Evolutionary conservation across 2,797 vertebrate genomes (phyloP).

Genomic region (Diplodus sargus): DNA sequence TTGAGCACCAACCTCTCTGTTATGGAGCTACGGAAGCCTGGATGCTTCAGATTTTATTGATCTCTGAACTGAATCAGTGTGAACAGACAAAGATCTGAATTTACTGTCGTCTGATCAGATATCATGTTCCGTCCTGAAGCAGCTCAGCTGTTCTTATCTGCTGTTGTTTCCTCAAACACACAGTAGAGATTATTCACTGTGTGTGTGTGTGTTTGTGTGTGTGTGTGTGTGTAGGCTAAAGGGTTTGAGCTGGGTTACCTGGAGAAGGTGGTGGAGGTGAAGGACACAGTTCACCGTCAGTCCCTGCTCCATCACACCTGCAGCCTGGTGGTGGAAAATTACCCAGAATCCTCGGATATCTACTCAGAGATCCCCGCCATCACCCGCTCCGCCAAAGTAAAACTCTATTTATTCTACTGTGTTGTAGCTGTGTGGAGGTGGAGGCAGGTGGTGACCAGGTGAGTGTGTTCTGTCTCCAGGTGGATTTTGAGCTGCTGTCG

Average conservation of each 20-base stretch:
- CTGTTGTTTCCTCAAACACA: slow-evolving; percentile 11
- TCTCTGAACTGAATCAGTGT: too few species aligned
- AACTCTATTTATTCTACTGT: not conserved
- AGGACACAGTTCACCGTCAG: slow-evolving; percentile 96
- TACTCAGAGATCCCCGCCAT: slow-evolving; percentile 95
- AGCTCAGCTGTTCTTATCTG: too few species aligned
- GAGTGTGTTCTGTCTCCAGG: slow-evolving; percentile 71
- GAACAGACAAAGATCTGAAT: too few species aligned
- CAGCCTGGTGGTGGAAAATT: slow-evolving; percentile 90
- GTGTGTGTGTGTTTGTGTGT: slow-evolving; percentile 27
- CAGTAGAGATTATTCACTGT: slow-evolving; percentile 5
- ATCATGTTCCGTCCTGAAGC: too few species aligned
- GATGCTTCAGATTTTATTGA: too few species aligned
- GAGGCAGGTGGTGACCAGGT: not conserved
- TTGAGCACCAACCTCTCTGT: too few species aligned
- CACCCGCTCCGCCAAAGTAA: slow-evolving; percentile 91
- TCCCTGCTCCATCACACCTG: slow-evolving; percentile 94
- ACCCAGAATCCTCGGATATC: slow-evolving; percentile 91
- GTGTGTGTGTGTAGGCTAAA: slow-evolving; percentile 83
- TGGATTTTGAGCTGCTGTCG: slow-evolving; percentile 94
- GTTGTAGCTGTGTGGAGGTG: not conserved
- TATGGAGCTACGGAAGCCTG: too few species aligned
- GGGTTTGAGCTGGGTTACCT: slow-evolving; percentile 96
- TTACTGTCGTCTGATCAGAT: too few species aligned
- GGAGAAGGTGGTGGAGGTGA: slow-evolving; percentile 97